These are phyloP conservation scores for Lamproptera curius DNA, from an alignment of 2,888 invertebrate genomes.

Conservation along the genomic window DNA sequence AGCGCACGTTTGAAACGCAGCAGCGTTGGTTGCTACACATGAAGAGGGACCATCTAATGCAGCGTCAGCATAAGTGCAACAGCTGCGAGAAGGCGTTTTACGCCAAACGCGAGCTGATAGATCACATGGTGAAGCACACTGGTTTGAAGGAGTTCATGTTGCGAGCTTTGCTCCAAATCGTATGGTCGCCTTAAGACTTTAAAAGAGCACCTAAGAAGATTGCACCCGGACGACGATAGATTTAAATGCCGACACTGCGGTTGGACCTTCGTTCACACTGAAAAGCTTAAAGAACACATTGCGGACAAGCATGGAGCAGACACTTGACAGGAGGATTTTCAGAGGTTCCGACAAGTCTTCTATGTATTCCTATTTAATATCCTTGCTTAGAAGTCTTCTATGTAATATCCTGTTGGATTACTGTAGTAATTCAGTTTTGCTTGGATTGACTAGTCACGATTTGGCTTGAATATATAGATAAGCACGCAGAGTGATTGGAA, in stretches of 20 bases:
- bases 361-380: too few species aligned
- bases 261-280: conserved; percentile 44
- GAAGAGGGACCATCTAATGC: conserved; percentile 50
- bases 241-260: conserved; percentile 37
- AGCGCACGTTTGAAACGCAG: conserved; percentile 34
- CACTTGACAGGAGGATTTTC: neutral
- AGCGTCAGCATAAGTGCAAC: conserved; percentile 48
- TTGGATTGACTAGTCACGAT: too few species aligned
- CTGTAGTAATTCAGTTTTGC: too few species aligned
- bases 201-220: conserved; percentile 41
- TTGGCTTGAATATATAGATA: too few species aligned
- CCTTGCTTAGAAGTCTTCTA: too few species aligned
- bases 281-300: conserved; percentile 38
- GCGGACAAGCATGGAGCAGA: neutral
- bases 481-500: too few species aligned
- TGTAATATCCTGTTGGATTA: too few species aligned
- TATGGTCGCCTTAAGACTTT: conserved; percentile 45
- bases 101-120: conserved; percentile 29
- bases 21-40: conserved; percentile 37
- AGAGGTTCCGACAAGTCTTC: too few species aligned
- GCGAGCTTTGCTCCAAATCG: conserved; percentile 45
- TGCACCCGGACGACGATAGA: conserved; percentile 29
- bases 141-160: conserved; percentile 54
- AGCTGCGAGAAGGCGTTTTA: conserved; percentile 55
- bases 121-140: conserved; percentile 53